Base-by-base conservation (phyloP, 2,888 invertebrate species). In the Drosophila nr. medialis region DNA sequence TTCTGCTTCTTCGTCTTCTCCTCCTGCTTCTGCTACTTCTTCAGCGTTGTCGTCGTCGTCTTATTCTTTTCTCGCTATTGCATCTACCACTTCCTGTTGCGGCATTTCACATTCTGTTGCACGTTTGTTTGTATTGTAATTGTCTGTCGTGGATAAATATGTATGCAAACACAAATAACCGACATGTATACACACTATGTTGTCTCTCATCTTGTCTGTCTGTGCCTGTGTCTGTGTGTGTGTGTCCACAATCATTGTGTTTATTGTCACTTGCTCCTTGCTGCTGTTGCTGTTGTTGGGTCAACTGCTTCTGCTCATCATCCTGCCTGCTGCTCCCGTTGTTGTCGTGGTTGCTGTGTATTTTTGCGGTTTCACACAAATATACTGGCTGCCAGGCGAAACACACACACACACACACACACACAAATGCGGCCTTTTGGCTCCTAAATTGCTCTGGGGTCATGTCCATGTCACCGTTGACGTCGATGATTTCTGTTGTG, bases 121-220 rank as follows among this genome's bases (percentile, higher is more conserved):
- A 80, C 75, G 81, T 83, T 88, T 89, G 85, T 87, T 86, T 85
- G 85, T 75, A 84, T 84, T 85, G 82, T 75, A 85, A 85, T 85
- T 89, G 89, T 85, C 83, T 85, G 80, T 72, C 71, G 64, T 64
- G 79, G 61, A 71, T 67, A 77, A 83, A 85, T 87, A 72, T 85
- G 70, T 80, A 61, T 48, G 65, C 65, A 64, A 65, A 65, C 65
- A 65, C 54, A 55, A 55, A 55, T 55, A 55, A 55, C 53, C 34
- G 34, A 10, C 34, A 38, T 38, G 38, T 27, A 55, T 63, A 61
- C 73, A 71, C 71, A 77, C 75, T 45, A 45, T 45, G 21, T 42
- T 42, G 21, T 42, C 42, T n/a, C 40, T 40, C 40, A n/a, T 10
- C 40, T 40, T 40, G 40, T 7, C 21, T 45, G 24, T 24, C 2